Conservation (phyloP, 2,888 invertebrate genomes). For the Horisme vitalbata region DNA sequence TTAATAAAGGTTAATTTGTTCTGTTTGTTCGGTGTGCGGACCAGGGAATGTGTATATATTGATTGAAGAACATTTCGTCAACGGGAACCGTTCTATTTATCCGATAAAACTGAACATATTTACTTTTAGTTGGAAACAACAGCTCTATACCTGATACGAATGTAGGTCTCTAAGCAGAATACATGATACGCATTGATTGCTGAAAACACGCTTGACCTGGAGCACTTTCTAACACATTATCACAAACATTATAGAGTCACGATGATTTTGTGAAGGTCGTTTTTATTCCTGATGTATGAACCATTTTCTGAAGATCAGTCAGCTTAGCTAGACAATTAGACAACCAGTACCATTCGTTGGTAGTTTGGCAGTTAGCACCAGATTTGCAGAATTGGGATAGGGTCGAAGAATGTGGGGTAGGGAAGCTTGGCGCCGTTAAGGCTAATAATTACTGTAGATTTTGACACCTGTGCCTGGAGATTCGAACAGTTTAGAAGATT, state of each 20-base stretch:
- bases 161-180: too few species aligned
- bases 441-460: constrained; percentile 33
- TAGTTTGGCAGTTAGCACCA: constrained; percentile 18
- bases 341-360: constrained; percentile 17
- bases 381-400: constrained; percentile 28
- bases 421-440: constrained; percentile 24
- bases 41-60: constrained; percentile 24
- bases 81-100: constrained; percentile 14
- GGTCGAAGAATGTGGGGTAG: constrained; percentile 26
- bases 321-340: too few species aligned
- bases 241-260: too few species aligned
- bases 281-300: too few species aligned
- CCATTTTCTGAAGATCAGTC: neutral
- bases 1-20: constrained; percentile 55
- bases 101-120: constrained; percentile 8
- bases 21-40: constrained; percentile 32
- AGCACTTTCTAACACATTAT: too few species aligned
- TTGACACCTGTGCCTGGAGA: constrained; percentile 32
- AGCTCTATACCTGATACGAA: too few species aligned
- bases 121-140: too few species aligned
- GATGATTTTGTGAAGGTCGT: too few species aligned
- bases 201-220: too few species aligned
- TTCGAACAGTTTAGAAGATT: constrained; percentile 5
- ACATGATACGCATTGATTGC: too few species aligned
- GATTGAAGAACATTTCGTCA: constrained; percentile 9